Percentiles rank a stretch among this genome's conserved stretches.
Conservation (phyloP, 2,113 vertebrate genomes). For the Spermophilus dauricus region DNA sequence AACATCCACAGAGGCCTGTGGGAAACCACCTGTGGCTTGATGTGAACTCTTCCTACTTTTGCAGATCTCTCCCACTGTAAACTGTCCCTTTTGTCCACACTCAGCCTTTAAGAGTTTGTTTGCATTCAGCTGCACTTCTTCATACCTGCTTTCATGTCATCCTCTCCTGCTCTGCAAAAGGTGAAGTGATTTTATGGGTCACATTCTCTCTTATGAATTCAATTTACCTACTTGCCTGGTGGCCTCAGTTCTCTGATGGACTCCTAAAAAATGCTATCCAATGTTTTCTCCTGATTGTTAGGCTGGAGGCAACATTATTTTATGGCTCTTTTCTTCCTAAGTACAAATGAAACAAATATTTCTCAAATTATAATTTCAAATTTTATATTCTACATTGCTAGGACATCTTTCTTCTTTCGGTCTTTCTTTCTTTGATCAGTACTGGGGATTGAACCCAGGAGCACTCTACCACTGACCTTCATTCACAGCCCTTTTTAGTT, state of each 20-base stretch:
- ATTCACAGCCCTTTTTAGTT: too few species aligned
- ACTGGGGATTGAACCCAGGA: too few species aligned
- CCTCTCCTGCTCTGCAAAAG: neutral
- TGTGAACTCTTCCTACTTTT: neutral
- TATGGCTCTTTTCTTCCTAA: neutral
- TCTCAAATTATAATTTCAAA: neutral
- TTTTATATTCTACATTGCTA: neutral
- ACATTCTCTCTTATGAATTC: neutral
- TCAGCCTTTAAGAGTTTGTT: neutral
- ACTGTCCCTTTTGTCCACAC: neutral
- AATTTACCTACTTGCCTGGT: neutral
- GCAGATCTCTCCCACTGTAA: neutral
- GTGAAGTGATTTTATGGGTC: neutral
- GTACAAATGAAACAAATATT: neutral
- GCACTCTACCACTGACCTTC: too few species aligned
- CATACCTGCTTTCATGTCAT: neutral
- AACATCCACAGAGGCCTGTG: neutral
- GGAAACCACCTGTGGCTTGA: neutral
- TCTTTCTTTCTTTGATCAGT: too few species aligned
- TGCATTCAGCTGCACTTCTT: neutral
- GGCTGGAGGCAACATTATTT: neutral
- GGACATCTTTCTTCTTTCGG: neutral
- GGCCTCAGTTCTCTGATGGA: neutral
- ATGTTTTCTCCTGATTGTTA: neutral
- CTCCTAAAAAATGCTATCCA: neutral